Percentiles rank a stretch among this genome's conserved stretches.
Evolutionary conservation across 2,888 invertebrate species (phyloP).

Genomic region (Xestia xanthographa): DNA sequence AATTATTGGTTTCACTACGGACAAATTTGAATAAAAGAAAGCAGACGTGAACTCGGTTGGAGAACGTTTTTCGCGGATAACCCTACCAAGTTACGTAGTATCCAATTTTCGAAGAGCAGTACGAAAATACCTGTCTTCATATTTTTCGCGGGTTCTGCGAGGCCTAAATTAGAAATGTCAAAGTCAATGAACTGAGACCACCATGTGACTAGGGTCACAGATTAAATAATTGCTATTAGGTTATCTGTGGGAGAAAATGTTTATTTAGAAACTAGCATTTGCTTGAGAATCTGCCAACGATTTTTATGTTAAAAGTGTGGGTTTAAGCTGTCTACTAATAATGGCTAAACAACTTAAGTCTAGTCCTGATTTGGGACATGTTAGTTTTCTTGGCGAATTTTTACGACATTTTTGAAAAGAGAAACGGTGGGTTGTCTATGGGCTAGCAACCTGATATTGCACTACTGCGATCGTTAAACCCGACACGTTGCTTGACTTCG

Average conservation of each 20-base stretch:
- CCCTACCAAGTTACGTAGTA: conserved; percentile 63
- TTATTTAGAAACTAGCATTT: conserved; percentile 55
- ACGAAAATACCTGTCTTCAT: conserved; percentile 39
- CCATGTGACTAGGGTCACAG: conserved; percentile 68
- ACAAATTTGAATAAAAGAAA: conserved; percentile 81
- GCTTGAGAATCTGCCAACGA: conserved; percentile 22
- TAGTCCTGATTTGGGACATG: conserved; percentile 16
- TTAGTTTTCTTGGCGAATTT: conserved; percentile 14
- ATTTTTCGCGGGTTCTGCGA: conserved; percentile 65
- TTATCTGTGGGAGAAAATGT: conserved; percentile 62
- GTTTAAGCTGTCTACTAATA: conserved; percentile 29
- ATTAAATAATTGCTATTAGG: conserved; percentile 65
- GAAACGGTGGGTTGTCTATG: conserved; percentile 31
- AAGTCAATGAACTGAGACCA: conserved; percentile 76
- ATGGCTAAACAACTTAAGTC: conserved; percentile 5
- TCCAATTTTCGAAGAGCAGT: conserved; percentile 49
- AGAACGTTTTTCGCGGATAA: conserved; percentile 70
- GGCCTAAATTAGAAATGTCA: conserved; percentile 79
- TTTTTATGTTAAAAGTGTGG: conserved; percentile 29
- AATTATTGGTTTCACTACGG: conserved; percentile 76
- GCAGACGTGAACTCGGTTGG: conserved; percentile 69
- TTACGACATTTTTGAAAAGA: conserved; percentile 37
- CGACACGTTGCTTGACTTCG: conserved; percentile 33
- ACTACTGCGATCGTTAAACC: conserved; percentile 44
- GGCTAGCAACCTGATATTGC: conserved; percentile 39